A percentile compares a stretch with the other conserved stretches of the same genome.
These are phyloP conservation scores for Enteromius trimaculatus DNA, from an alignment of 2,797 vertebrate genomes.

Conservation along the genomic window DNA sequence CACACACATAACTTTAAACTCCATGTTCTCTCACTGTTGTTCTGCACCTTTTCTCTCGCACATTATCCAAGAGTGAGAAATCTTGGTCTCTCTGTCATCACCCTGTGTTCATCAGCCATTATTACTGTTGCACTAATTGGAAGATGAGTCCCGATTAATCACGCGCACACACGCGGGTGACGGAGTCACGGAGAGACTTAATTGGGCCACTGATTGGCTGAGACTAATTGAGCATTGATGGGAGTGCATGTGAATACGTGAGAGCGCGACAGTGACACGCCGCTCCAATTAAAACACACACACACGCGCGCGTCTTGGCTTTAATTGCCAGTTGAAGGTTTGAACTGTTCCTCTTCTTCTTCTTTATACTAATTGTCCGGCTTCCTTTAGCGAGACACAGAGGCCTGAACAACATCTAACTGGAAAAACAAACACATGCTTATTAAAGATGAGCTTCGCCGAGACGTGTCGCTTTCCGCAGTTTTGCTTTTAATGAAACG, in stretches of 20 bases:
- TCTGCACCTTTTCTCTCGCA: slow-evolving; percentile 26
- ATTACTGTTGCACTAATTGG: slow-evolving; percentile 77
- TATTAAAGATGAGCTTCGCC: slow-evolving; percentile 50
- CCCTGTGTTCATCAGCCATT: slow-evolving; percentile 67
- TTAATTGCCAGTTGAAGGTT: slow-evolving; percentile 72
- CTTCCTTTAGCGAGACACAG: slow-evolving; percentile 43
- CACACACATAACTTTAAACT: not conserved
- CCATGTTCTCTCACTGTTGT: not conserved
- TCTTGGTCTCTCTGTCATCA: slow-evolving; percentile 51
- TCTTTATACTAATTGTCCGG: slow-evolving; percentile 69
- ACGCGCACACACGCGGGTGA: slow-evolving; percentile 60
- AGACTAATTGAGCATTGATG: slow-evolving; percentile 73
- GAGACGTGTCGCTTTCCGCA: not conserved
- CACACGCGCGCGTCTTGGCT: slow-evolving; percentile 44
- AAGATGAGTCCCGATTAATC: slow-evolving; percentile 72
- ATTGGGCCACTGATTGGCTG: slow-evolving; percentile 79
- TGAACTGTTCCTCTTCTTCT: slow-evolving; percentile 66
- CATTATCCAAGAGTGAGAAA: slow-evolving; percentile 12
- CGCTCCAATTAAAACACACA: slow-evolving; percentile 77
- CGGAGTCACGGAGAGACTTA: slow-evolving; percentile 74
- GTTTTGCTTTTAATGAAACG: slow-evolving; percentile 29
- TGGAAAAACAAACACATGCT: slow-evolving; percentile 52
- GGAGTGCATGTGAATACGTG: slow-evolving; percentile 45
- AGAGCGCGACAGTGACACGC: slow-evolving; percentile 61
- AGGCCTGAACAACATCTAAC: slow-evolving; percentile 27